Conservation (phyloP, 2,113 vertebrate species). For the Aleadryas rufinucha region DNA sequence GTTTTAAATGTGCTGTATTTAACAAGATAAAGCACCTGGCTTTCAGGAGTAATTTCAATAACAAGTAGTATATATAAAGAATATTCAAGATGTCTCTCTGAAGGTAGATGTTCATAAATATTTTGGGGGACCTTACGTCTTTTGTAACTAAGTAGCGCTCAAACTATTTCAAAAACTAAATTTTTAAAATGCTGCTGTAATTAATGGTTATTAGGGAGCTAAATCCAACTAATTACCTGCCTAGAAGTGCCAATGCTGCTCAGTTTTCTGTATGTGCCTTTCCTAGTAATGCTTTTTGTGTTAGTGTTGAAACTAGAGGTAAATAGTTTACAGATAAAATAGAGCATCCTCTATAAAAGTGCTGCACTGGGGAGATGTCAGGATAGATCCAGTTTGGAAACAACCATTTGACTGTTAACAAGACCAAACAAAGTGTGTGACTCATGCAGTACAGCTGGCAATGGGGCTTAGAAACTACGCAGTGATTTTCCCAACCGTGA, state of each 20-base stretch:
- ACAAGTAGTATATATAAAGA: background rate
- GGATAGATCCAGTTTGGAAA: background rate
- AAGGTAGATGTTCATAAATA: background rate
- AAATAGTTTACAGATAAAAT: background rate
- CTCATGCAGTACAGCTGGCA: background rate
- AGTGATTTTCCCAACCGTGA: constrained; percentile 11
- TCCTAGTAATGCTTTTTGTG: background rate
- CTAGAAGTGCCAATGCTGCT: background rate
- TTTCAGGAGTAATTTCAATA: background rate
- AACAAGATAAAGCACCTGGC: background rate
- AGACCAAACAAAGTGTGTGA: background rate
- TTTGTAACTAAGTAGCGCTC: background rate
- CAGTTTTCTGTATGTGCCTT: background rate
- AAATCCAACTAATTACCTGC: background rate
- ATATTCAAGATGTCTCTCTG: background rate
- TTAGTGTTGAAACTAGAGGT: background rate
- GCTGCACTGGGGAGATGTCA: background rate
- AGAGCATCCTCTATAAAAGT: background rate
- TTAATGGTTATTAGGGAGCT: background rate
- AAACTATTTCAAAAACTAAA: background rate
- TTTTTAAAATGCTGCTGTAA: background rate
- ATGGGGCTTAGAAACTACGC: background rate
- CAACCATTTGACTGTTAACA: background rate
- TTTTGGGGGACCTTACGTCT: background rate
- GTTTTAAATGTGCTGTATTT: background rate